These are phyloP conservation scores for Brachionus rubens DNA, from an alignment of 1,140 invertebrate species.

Conservation along the genomic window DNA sequence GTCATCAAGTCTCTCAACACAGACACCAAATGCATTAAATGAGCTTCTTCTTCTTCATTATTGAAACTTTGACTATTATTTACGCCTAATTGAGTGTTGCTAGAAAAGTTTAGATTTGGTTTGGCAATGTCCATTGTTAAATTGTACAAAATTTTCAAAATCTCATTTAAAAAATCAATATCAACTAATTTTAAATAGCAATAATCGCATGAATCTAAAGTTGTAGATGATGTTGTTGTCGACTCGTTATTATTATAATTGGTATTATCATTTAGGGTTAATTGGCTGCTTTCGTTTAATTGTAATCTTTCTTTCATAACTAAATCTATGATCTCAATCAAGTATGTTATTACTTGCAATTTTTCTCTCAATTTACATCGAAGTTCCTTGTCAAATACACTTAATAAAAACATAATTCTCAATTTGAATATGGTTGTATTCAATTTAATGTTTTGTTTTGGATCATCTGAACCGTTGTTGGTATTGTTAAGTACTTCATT, in stretches of 20 bases:
- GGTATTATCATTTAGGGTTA: no score
- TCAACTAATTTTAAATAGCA: slow-evolving; percentile 52
- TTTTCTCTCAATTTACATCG: slow-evolving; percentile 70
- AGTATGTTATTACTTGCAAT: slow-evolving; percentile 73
- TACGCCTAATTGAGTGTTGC: slow-evolving; percentile 51
- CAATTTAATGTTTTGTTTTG: neutral
- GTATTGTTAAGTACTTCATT: neutral
- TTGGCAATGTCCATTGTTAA: slow-evolving; percentile 66
- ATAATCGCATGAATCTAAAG: no score
- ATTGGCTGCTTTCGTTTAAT: slow-evolving; percentile 47
- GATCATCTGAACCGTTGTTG: no score
- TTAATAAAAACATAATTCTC: slow-evolving; percentile 80
- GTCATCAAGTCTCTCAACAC: slow-evolving; percentile 72
- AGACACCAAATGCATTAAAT: slow-evolving; percentile 70
- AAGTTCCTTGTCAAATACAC: slow-evolving; percentile 71
- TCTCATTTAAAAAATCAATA: slow-evolving; percentile 73
- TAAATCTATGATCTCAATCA: slow-evolving; percentile 75
- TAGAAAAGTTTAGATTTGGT: slow-evolving; percentile 51
- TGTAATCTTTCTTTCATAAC: slow-evolving; percentile 63
- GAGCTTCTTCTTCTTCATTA: slow-evolving; percentile 68
- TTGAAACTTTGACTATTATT: slow-evolving; percentile 58
- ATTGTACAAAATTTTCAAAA: slow-evolving; percentile 85
- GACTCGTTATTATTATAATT: slow-evolving; percentile 40
- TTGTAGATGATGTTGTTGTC: slow-evolving; percentile 44
- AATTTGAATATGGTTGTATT: slow-evolving; percentile 69